Evolutionary conservation across 92 coral and sea anemone genomes (phyloP).

Genomic region (Zoanthus solanderi): DNA sequence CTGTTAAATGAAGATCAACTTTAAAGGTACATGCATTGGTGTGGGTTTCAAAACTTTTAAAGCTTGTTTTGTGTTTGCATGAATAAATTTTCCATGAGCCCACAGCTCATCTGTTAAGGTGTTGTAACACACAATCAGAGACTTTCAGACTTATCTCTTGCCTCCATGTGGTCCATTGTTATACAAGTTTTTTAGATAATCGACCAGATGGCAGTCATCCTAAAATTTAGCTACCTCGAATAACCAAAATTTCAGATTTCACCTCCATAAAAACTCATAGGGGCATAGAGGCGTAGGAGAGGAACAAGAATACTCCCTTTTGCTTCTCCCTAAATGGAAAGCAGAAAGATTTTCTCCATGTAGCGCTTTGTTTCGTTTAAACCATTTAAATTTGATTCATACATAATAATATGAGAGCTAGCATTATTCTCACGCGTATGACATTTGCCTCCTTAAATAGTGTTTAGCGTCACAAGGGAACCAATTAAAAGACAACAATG

Average conservation of each 20-base stretch:
- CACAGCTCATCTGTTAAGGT: slow-evolving; percentile 85
- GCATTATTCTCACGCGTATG: slow-evolving; percentile 65
- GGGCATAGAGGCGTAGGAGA: slow-evolving; percentile 14
- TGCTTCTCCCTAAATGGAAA: slow-evolving; percentile 11
- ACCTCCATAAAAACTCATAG: slow-evolving; percentile 22
- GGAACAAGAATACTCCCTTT: background rate
- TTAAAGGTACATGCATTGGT: background rate
- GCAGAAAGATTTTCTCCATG: slow-evolving; percentile 39
- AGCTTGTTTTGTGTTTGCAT: slow-evolving; percentile 53
- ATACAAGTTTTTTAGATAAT: slow-evolving; percentile 87
- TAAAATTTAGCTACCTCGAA: slow-evolving; percentile 78
- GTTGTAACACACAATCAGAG: slow-evolving; percentile 65
- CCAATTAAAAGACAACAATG: slow-evolving; percentile 51
- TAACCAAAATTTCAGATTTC: slow-evolving; percentile 53
- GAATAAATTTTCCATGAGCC: slow-evolving; percentile 53
- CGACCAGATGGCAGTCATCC: slow-evolving; percentile 95
- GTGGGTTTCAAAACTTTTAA: background rate
- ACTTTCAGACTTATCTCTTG: slow-evolving; percentile 84
- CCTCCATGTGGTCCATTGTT: slow-evolving; percentile 99
- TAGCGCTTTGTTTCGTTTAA: slow-evolving; percentile 59
- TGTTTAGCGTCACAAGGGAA: slow-evolving; percentile 28
- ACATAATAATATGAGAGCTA: slow-evolving; percentile 66
- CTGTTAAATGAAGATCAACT: slow-evolving; percentile 10
- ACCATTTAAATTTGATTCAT: slow-evolving; percentile 63
- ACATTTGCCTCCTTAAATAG: slow-evolving; percentile 49